Percentiles rank a stretch among this genome's conserved stretches.
Evolutionary conservation across 1,140 invertebrate genomes (phyloP).

Genomic region (Cydia splendana): DNA sequence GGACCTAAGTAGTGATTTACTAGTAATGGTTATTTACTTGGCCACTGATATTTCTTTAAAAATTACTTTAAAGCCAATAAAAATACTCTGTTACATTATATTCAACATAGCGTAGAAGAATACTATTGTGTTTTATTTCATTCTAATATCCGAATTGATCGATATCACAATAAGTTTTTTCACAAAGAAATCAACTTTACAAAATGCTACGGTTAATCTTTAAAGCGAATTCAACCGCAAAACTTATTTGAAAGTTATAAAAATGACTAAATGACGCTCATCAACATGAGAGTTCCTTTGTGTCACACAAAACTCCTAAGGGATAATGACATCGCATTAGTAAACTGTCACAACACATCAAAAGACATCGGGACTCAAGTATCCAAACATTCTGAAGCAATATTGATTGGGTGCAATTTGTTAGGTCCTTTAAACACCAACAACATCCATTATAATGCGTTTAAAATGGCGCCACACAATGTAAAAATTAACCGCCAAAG

Average conservation of each 20-base stretch:
- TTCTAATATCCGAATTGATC: slow-evolving; percentile 7
- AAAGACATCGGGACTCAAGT: slow-evolving; percentile 61
- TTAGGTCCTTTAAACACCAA: slow-evolving; percentile 60
- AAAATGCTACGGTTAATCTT: slow-evolving; percentile 63
- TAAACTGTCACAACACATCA: slow-evolving; percentile 79
- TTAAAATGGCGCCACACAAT: slow-evolving; percentile 49
- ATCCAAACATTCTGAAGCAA: slow-evolving; percentile 51
- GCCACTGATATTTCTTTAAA: no score
- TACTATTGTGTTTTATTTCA: slow-evolving; percentile 34
- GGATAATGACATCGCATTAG: slow-evolving; percentile 74
- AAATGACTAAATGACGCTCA: slow-evolving; percentile 70
- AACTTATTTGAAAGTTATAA: slow-evolving; percentile 72
- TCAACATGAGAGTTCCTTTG: slow-evolving; percentile 71
- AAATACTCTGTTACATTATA: no score
- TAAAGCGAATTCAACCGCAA: slow-evolving; percentile 64
- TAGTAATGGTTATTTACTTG: no score
- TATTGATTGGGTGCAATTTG: slow-evolving; percentile 75
- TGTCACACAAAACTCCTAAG: slow-evolving; percentile 58
- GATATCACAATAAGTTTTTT: slow-evolving; percentile 21
- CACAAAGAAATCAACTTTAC: slow-evolving; percentile 25
- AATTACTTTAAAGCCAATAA: no score
- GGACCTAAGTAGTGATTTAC: no score
- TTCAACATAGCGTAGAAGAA: neutral
- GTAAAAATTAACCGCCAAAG: slow-evolving; percentile 47
- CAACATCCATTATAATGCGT: slow-evolving; percentile 55